Conservation (phyloP, 2,888 invertebrate genomes). For the Nomada fabriciana region DNA sequence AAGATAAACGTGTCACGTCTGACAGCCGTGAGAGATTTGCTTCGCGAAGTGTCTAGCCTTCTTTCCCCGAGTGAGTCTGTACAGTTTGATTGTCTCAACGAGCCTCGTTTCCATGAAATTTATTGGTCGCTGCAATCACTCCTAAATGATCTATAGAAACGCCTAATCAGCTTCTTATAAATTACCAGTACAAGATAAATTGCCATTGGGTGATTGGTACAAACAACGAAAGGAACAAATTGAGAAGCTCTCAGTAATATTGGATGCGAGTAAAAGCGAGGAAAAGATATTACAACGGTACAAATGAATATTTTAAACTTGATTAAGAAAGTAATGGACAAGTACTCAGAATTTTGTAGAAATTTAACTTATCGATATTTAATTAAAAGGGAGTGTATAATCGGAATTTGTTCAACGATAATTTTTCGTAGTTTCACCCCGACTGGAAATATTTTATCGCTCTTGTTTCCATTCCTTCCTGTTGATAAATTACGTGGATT, state of each 20-base stretch:
- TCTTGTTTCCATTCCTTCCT: conserved; percentile 22
- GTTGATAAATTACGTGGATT: conserved; percentile 38
- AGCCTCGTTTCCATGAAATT: conserved; percentile 12
- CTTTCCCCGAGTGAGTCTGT: conserved; percentile 10
- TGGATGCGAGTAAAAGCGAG: no score
- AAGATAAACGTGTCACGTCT: conserved; percentile 57
- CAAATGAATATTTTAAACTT: no score
- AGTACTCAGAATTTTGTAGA: conserved; percentile 27
- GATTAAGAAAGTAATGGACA: conserved; percentile 13
- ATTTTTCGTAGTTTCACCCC: conserved; percentile 47
- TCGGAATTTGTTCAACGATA: conserved; percentile 43
- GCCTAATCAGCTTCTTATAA: background rate
- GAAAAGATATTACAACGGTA: no score
- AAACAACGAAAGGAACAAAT: no score
- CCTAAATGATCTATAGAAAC: conserved; percentile 8
- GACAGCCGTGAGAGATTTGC: conserved; percentile 52
- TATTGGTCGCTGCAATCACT: conserved; percentile 11
- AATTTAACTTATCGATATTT: conserved; percentile 51
- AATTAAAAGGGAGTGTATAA: conserved; percentile 52
- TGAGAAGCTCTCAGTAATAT: no score
- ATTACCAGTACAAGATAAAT: no score
- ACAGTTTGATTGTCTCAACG: background rate
- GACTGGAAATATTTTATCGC: conserved; percentile 25
- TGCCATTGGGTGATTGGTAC: no score
- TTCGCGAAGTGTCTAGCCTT: conserved; percentile 11